phyloP scores from a whole-genome alignment of 2,888 invertebrate species.

The Ectemnius cavifrons region DNA sequence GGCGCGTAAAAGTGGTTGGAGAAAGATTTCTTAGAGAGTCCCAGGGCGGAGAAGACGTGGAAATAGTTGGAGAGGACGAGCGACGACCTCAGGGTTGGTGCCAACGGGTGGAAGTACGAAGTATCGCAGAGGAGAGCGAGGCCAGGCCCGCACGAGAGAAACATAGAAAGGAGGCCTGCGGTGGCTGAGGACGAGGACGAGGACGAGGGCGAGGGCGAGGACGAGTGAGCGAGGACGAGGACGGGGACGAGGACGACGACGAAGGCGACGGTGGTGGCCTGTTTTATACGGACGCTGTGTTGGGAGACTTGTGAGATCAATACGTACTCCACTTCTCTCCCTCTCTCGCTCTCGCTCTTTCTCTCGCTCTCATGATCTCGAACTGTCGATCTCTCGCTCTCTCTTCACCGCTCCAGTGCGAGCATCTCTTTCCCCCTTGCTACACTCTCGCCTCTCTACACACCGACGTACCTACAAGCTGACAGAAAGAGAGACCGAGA shows the following conservation, averaged over 20 bases:
- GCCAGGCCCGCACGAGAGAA: not conserved
- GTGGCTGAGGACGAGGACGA: constrained; percentile 13
- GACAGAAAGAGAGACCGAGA: no score
- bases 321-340: constrained; percentile 63
- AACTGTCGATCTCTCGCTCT: constrained; percentile 27
- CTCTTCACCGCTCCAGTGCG: constrained; percentile 15
- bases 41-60: not conserved
- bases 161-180: constrained; percentile 7
- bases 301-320: constrained; percentile 67
- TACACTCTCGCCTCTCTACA: constrained; percentile 1
- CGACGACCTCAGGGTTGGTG: constrained; percentile 2
- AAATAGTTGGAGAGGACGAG: not conserved
- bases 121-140: not conserved
- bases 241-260: constrained; percentile 35
- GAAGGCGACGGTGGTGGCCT: constrained; percentile 54
- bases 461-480: not conserved
- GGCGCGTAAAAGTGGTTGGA: not conserved
- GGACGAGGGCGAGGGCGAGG: constrained; percentile 13
- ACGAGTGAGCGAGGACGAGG: not conserved
- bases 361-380: constrained; percentile 9
- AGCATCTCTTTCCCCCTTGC: constrained; percentile 24
- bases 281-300: constrained; percentile 64
- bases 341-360: constrained; percentile 24
- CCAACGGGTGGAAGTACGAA: not conserved
- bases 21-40: not conserved